These are phyloP conservation scores for Megalops atlanticus DNA, from an alignment of 2,113 vertebrate genomes.

Conservation along the genomic window DNA sequence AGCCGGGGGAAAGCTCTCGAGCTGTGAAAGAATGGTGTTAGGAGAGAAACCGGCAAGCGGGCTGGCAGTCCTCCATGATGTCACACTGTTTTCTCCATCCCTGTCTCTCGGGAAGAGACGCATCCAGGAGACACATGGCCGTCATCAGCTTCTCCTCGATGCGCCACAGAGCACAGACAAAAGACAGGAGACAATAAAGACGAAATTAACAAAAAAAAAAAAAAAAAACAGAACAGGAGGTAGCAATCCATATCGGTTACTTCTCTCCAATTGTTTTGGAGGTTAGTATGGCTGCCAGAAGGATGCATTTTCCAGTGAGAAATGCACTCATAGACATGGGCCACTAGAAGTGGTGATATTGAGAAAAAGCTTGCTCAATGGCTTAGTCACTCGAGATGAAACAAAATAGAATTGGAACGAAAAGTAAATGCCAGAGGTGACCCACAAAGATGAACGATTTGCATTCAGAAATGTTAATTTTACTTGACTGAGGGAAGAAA, in stretches of 20 bases:
- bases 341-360: neutral
- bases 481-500: neutral
- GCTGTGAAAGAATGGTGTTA: neutral
- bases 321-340: neutral
- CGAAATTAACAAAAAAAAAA: neutral
- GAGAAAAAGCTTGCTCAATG: neutral
- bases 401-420: neutral
- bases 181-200: neutral
- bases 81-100: neutral
- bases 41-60: neutral
- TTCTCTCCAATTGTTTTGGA: neutral
- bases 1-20: neutral
- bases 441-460: neutral
- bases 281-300: neutral
- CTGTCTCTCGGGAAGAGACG: neutral
- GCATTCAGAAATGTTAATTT: neutral
- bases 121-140: neutral
- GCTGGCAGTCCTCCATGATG: neutral
- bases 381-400: neutral
- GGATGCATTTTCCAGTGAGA: neutral
- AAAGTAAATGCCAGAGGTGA: neutral
- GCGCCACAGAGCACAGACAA: neutral
- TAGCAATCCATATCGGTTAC: conserved; percentile 9
- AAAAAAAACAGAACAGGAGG: neutral
- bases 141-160: neutral